Evolutionary conservation across 2,888 invertebrate genomes (phyloP).

Genomic region (Conomelus anceps): DNA sequence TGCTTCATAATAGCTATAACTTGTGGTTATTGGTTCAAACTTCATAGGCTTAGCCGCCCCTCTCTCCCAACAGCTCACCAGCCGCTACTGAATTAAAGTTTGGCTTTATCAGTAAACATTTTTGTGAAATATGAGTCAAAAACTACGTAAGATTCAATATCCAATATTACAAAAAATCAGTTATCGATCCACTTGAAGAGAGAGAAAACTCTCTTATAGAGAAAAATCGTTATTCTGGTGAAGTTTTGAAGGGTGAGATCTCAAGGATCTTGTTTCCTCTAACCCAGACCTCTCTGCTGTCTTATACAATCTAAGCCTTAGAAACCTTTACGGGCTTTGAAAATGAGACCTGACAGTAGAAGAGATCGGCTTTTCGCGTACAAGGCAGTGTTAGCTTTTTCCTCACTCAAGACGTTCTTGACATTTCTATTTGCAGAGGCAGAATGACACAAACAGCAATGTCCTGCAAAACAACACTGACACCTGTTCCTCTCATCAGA

Average conservation of each 20-base stretch:
- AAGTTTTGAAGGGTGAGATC: background rate
- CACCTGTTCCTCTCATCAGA: background rate
- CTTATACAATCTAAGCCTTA: background rate
- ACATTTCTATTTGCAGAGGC: background rate
- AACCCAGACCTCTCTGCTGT: background rate
- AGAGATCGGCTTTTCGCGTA: background rate
- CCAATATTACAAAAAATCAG: too few species aligned
- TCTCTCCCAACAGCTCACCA: too few species aligned
- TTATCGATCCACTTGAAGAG: background rate
- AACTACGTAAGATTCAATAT: too few species aligned
- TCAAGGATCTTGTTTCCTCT: background rate
- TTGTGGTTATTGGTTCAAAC: too few species aligned
- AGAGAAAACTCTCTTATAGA: background rate
- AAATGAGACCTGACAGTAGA: background rate
- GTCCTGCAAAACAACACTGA: background rate
- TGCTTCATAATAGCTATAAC: too few species aligned
- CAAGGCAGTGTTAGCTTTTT: background rate
- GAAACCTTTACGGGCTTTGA: background rate
- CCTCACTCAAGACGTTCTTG: background rate
- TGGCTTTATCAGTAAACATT: too few species aligned
- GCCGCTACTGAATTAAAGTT: too few species aligned
- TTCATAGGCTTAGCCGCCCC: too few species aligned
- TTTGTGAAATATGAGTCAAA: too few species aligned
- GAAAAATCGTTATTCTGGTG: too few species aligned
- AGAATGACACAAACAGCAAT: background rate